Evolutionary conservation across 2,113 vertebrate genomes (phyloP).

Genomic region (Rhinichthys klamathensis): DNA sequence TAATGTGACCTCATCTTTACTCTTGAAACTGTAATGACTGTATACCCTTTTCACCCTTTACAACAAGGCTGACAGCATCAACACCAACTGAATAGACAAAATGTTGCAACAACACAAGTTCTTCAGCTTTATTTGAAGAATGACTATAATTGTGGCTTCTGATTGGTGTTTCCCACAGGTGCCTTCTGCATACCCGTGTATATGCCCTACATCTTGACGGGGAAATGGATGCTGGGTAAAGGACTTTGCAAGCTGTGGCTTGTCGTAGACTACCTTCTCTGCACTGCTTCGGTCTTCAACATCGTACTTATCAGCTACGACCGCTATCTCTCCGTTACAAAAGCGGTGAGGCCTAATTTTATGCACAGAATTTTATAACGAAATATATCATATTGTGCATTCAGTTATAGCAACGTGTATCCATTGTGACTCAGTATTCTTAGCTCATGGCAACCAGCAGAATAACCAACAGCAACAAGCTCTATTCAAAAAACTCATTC

Average conservation of each 20-base stretch:
- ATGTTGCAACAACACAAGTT: not conserved
- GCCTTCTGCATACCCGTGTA: conserved; percentile 85
- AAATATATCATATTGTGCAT: not conserved
- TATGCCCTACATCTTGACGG: conserved; percentile 80
- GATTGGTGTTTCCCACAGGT: conserved; percentile 68
- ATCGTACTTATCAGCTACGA: conserved; percentile 93
- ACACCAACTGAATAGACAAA: not conserved
- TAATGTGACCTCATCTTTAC: too few relatives aligned
- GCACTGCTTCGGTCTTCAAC: conserved; percentile 87
- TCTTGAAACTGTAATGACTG: too few relatives aligned
- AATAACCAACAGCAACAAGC: not conserved
- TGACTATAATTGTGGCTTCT: not conserved
- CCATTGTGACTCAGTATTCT: not conserved
- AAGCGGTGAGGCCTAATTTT: conserved; percentile 80
- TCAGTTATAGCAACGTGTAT: too few relatives aligned
- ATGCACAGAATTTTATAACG: not conserved
- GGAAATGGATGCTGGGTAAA: conserved; percentile 78
- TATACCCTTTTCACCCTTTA: too few relatives aligned
- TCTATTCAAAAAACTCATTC: not conserved
- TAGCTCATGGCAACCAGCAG: not conserved
- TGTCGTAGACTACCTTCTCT: conserved; percentile 84
- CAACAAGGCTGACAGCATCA: not conserved
- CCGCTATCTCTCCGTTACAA: conserved; percentile 88
- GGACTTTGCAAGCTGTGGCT: conserved; percentile 85
- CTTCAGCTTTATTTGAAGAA: not conserved